Percentiles rank a stretch among this genome's conserved stretches.
phyloP scores from a whole-genome alignment of 2,797 vertebrate genomes.

The Clarias platycephalus region DNA sequence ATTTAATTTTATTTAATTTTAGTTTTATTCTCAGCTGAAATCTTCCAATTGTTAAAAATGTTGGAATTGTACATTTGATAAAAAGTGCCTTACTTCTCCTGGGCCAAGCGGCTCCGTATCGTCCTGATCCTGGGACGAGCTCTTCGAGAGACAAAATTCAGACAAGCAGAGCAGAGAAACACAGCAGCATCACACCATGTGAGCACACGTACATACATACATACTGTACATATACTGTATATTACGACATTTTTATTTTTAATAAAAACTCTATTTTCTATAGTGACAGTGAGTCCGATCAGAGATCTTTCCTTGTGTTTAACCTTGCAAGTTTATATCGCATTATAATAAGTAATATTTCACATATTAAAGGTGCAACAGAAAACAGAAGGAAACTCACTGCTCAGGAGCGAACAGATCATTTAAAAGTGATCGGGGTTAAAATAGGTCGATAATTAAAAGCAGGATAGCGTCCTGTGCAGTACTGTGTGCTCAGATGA shows the following conservation, averaged over 20 bases:
- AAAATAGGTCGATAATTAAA: not conserved
- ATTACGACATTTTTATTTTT: not conserved
- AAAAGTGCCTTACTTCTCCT: slow-evolving; percentile 77
- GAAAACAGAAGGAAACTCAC: not conserved
- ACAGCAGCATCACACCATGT: slow-evolving; percentile 59
- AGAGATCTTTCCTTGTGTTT: not conserved
- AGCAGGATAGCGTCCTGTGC: not conserved
- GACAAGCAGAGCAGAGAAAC: slow-evolving; percentile 64
- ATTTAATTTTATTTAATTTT: no score
- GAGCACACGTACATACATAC: slow-evolving; percentile 54
- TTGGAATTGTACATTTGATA: slow-evolving; percentile 50
- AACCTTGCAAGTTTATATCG: not conserved
- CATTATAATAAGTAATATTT: not conserved
- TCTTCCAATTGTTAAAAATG: not conserved
- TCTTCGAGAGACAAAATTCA: slow-evolving; percentile 74
- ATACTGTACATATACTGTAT: no score
- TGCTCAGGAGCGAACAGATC: not conserved
- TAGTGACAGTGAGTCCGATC: slow-evolving; percentile 5
- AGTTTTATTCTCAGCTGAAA: not conserved
- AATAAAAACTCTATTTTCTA: not conserved
- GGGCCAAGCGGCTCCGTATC: slow-evolving; percentile 68
- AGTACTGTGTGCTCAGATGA: not conserved
- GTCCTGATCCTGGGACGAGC: slow-evolving; percentile 72
- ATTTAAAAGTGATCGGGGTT: not conserved
- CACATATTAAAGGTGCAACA: not conserved